Evolutionary conservation across 2,888 invertebrate genomes (phyloP), one percentile per base, ranked within the genome.

Genomic region (Tenthredo notha): DNA sequence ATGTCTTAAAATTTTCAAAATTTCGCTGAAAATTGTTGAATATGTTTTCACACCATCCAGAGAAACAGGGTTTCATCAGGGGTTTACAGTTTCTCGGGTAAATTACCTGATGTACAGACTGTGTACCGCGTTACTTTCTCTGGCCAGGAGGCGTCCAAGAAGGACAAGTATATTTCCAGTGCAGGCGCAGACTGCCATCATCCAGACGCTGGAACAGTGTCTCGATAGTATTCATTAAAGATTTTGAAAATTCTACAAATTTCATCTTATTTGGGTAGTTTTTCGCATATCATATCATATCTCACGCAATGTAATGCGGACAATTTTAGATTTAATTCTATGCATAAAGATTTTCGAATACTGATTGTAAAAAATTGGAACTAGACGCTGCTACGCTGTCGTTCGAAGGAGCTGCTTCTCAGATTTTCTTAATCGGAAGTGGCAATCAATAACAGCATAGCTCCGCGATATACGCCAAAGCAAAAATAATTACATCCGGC

Each of bases 91-190:
- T 18, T 33, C 33, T 33, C 7, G 10, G 21, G 21, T 6, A 18
- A 80, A 33, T 61, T 40, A 83, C 83, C 83, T 94, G 86, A 96
- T 94, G 91, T 95, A 96, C 29, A 96, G 93, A 0, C 95, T 95
- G 87, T 96, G 95, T 37, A 95, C 95, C 3, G 94, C 94, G 88
- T 95, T 95, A 88, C 94, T 94, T 84, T 94, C 94, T 67, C 94
- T 94, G 65, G 94, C 93, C 67, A 95, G 93, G 84, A 94, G 93
- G 67, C 95, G 93, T 5, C 95, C 95, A 9, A 95, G 91, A 29
- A 95, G 91, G 1, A 95, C 96, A 33, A 95, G 90, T 12, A 95
- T 86, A 90, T 96, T 96, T 18, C 96, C 96, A 6, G 94, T 92
- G 85, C 95, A 95, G 12, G 95, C 95, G 58, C 95, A 92, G 1